Percentiles rank a stretch among this genome's conserved stretches.
Conservation (phyloP, 1,140 invertebrate genomes). For the Limonius californicus region DNA sequence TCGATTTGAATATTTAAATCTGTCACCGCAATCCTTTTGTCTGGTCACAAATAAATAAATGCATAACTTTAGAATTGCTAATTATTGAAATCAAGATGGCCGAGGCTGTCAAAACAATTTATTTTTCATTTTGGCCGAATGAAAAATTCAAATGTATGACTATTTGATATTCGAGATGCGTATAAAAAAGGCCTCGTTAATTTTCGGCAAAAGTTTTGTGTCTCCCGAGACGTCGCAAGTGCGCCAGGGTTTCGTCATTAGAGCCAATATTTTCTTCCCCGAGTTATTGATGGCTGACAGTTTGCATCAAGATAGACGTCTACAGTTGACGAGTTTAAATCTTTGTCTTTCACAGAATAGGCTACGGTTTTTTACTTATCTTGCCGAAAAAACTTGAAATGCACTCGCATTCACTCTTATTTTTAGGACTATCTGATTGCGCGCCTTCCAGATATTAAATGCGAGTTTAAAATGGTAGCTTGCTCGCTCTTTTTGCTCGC, state of each 20-base stretch:
- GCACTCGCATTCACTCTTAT: constrained; percentile 7
- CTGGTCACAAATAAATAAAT: constrained; percentile 13
- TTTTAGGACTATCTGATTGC: constrained; percentile 10
- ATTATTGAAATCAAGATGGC: constrained; percentile 15
- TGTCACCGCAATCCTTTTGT: constrained; percentile 13
- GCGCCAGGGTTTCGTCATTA: constrained; percentile 2
- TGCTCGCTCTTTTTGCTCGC: not conserved
- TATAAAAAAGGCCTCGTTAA: constrained; percentile 16
- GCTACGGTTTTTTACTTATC: constrained; percentile 18
- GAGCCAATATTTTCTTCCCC: constrained; percentile 9
- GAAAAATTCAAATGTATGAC: constrained; percentile 12
- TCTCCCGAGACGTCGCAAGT: not conserved
- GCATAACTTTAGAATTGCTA: constrained; percentile 14
- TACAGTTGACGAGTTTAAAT: constrained; percentile 32
- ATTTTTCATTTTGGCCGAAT: constrained; percentile 11
- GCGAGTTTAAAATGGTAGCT: constrained; percentile 6
- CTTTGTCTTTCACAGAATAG: constrained; percentile 22
- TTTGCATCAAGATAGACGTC: constrained; percentile 36
- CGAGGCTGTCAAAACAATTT: constrained; percentile 11
- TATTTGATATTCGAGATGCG: constrained; percentile 12
- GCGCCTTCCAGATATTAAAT: constrained; percentile 5
- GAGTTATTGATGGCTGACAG: constrained; percentile 40
- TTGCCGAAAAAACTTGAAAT: constrained; percentile 12
- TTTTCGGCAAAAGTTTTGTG: constrained; percentile 10
- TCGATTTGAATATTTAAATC: constrained; percentile 15